phyloP scores from a whole-genome alignment of 2,888 invertebrate species.

The Vanessa cardui region DNA sequence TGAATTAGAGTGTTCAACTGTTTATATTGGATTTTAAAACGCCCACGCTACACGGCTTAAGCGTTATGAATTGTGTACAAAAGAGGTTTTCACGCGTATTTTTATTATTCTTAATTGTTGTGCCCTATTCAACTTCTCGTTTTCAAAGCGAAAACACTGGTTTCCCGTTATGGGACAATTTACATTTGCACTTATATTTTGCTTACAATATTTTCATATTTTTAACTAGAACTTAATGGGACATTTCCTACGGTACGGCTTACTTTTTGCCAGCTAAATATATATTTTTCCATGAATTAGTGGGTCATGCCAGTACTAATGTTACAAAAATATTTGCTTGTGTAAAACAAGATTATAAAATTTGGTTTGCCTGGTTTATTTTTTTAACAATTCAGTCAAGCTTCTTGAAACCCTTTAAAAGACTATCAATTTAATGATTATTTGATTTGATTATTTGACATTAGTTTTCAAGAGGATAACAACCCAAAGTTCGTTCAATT shows the following conservation, averaged over 20 bases:
- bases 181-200: conserved; percentile 33
- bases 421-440: too few relatives aligned
- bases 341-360: too few relatives aligned
- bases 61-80: conserved; percentile 38
- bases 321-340: conserved; percentile 2
- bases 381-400: too few relatives aligned
- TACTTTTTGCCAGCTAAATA: neutral
- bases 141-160: conserved; percentile 30
- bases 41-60: conserved; percentile 29
- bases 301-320: conserved; percentile 11
- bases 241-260: conserved; percentile 16
- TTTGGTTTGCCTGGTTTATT: too few relatives aligned
- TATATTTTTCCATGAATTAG: conserved; percentile 14
- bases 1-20: conserved; percentile 44
- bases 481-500: too few relatives aligned
- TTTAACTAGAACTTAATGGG: conserved; percentile 32
- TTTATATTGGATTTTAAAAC: conserved; percentile 43
- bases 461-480: too few relatives aligned
- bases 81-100: conserved; percentile 38
- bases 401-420: too few relatives aligned
- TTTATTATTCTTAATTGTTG: conserved; percentile 43
- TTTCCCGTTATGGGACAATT: conserved; percentile 35
- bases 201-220: conserved; percentile 22
- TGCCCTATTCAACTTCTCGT: conserved; percentile 35
- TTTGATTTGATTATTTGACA: too few relatives aligned